Conservation (phyloP, 2,888 invertebrate genomes). For the Thyatira batis region DNA sequence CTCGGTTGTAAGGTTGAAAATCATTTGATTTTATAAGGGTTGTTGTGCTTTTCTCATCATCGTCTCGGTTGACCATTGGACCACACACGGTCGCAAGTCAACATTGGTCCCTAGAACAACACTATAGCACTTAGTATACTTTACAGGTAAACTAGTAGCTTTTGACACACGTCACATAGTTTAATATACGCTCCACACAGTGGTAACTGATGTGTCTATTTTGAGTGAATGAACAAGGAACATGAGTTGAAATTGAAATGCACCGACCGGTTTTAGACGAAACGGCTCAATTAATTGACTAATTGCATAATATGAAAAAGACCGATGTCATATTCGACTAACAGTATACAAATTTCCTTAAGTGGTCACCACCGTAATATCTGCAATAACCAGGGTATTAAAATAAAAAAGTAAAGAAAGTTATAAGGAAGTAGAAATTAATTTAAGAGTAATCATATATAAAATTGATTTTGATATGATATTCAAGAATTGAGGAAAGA, state of each 20-base stretch:
- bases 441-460: too few species aligned
- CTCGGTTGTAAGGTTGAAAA: slow-evolving; percentile 38
- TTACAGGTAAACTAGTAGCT: slow-evolving; percentile 77
- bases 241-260: slow-evolving; percentile 1
- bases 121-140: slow-evolving; percentile 77
- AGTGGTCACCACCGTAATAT: too few species aligned
- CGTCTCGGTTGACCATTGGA: slow-evolving; percentile 47
- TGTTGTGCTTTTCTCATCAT: slow-evolving; percentile 35
- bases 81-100: slow-evolving; percentile 78
- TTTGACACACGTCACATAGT: slow-evolving; percentile 54
- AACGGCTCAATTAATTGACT: background rate
- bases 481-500: too few species aligned
- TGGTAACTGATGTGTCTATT: background rate
- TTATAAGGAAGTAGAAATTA: too few species aligned
- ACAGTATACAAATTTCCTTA: too few species aligned
- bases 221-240: background rate
- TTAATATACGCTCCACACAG: slow-evolving; percentile 34
- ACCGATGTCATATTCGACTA: too few species aligned
- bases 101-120: slow-evolving; percentile 76
- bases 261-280: background rate
- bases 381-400: too few species aligned
- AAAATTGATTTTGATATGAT: too few species aligned
- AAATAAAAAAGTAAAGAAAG: too few species aligned
- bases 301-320: too few species aligned
- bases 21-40: slow-evolving; percentile 21